Conservation (phyloP, 2,113 vertebrate genomes). For the Polypterus senegalus region DNA sequence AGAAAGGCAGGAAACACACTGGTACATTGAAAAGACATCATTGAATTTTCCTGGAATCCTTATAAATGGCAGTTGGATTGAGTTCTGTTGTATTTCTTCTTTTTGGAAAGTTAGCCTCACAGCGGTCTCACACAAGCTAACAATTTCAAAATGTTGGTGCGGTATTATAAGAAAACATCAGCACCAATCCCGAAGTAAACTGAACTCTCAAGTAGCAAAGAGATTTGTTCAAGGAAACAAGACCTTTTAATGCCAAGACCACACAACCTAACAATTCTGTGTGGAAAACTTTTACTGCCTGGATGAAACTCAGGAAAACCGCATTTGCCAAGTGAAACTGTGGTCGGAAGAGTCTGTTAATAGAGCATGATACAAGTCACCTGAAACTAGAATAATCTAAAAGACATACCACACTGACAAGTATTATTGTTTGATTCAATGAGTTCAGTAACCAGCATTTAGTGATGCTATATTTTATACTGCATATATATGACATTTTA, state of each 20-base stretch:
- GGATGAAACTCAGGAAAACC: slow-evolving; percentile 42
- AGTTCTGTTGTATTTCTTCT: too few species aligned
- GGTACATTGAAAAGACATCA: too few species aligned
- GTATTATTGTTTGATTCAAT: slow-evolving; percentile 43
- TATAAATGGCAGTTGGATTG: too few species aligned
- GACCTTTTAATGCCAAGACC: slow-evolving; percentile 1
- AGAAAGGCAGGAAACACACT: too few species aligned
- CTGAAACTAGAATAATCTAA: slow-evolving; percentile 71
- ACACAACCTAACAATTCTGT: slow-evolving; percentile 18
- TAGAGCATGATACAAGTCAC: slow-evolving; percentile 71
- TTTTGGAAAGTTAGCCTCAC: too few species aligned
- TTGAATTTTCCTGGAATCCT: too few species aligned
- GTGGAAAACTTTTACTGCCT: slow-evolving; percentile 45
- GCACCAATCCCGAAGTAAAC: too few species aligned
- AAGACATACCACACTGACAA: slow-evolving; percentile 61
- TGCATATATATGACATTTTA: too few species aligned
- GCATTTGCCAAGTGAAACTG: slow-evolving; percentile 63
- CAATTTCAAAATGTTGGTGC: too few species aligned
- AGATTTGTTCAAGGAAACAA: neutral
- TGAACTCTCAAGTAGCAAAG: too few species aligned
- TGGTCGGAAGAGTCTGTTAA: slow-evolving; percentile 71
- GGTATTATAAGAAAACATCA: too few species aligned
- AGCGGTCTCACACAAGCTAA: too few species aligned
- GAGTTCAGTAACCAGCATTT: slow-evolving; percentile 34
- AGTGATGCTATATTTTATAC: neutral